phyloP scores from a whole-genome alignment of 2,888 invertebrate genomes.

The Drosophila melanocephala region DNA sequence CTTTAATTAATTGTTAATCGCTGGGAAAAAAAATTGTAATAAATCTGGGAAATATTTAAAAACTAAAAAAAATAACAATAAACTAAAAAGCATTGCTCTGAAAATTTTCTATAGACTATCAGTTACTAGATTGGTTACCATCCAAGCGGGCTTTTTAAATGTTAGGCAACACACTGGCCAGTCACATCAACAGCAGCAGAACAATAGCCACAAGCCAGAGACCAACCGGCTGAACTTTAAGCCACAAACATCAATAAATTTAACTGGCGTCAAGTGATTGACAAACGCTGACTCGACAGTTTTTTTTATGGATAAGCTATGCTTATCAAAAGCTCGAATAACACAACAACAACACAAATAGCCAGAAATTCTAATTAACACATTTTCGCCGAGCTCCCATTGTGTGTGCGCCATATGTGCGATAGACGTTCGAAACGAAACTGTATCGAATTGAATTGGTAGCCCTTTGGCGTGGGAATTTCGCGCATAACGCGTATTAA shows the following conservation, averaged over 20 bases:
- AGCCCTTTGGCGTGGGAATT: slow-evolving; percentile 73
- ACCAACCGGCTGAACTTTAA: slow-evolving; percentile 16
- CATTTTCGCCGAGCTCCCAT: slow-evolving; percentile 57
- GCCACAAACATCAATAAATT: slow-evolving; percentile 41
- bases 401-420: slow-evolving; percentile 70
- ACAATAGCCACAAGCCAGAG: not conserved
- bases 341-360: slow-evolving; percentile 20
- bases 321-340: slow-evolving; percentile 25
- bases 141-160: slow-evolving; percentile 19
- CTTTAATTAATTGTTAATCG: not conserved
- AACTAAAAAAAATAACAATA: not conserved
- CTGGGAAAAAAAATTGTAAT: not conserved
- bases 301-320: slow-evolving; percentile 10
- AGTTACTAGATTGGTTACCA: not conserved
- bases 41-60: not conserved
- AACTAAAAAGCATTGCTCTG: no score
- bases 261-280: slow-evolving; percentile 54
- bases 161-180: slow-evolving; percentile 44
- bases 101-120: not conserved
- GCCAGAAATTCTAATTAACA: slow-evolving; percentile 72
- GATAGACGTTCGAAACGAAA: slow-evolving; percentile 47
- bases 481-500: slow-evolving; percentile 32
- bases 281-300: slow-evolving; percentile 52
- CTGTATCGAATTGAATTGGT: slow-evolving; percentile 42
- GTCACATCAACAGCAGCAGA: slow-evolving; percentile 16